Base-by-base conservation (phyloP, 2,888 invertebrate species). In the Amblyjoppa fuscipennis region DNA sequence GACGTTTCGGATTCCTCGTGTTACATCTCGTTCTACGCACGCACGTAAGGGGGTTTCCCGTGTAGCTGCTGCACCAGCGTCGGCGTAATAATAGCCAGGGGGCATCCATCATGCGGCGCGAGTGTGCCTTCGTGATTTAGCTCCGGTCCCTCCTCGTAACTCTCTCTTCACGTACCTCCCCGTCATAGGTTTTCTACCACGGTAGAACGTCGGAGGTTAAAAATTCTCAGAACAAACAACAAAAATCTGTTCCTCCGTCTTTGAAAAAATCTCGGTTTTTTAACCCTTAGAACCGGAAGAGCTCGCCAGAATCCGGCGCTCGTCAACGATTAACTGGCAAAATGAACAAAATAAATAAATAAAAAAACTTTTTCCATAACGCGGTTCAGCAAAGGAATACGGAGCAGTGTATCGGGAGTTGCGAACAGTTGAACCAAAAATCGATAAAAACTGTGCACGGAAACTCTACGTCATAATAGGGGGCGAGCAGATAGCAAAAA, bases 51-150 rank as follows among this genome's bases (percentile, higher is more conserved):
- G 53, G 53, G 38, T 49, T 66, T 20, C 51, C 13, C 31, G 71
- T 34, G 59, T 61, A 71, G 69, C 53, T 90, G 89, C 90, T 89
- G 89, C 85, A 88, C 88, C 90, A 90, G 90, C 90, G 89, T 89
- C 89, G 88, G 82, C 91, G 91, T 93, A 93, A 93, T 93, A 93
- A 93, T 92, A 91, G 92, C 92, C 90, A 77, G 76, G 88, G 87
- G 91, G 93, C 93, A 92, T 92, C 91, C 90, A 92, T 93, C 93
- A 92, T 91, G 88, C 87, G 64, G 85, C 87, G 79, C 80, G 75
- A 85, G 64, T 71, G 71, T 79, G 71, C 69, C 64, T 71, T 70
- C 78, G 78, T 61, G 70, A 79, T 66, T 70, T 61, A 53, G 59
- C 45, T 49, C 20, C 31, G 38, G 49, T 45, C 68, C 34, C 77